Percentiles rank a stretch among this genome's conserved stretches.
Conservation (phyloP, 2,888 invertebrate species). For the Merodon equestris region DNA sequence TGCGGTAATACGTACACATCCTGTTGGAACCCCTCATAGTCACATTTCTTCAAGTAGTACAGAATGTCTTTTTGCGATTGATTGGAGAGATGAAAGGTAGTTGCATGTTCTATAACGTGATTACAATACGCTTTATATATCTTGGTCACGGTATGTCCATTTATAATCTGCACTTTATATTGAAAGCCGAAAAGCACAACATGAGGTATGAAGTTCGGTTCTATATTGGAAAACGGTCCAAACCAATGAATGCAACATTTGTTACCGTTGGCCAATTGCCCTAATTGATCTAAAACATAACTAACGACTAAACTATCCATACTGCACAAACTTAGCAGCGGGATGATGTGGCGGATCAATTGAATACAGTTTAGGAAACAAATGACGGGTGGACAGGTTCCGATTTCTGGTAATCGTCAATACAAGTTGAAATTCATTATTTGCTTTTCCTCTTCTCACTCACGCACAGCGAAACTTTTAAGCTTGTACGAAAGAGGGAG, state of each 20-base stretch:
- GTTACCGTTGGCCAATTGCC: background rate
- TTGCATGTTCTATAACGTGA: slow-evolving; percentile 18
- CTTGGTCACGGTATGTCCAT: slow-evolving; percentile 29
- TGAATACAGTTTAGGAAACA: too few species aligned
- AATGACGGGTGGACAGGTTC: too few species aligned
- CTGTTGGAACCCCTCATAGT: background rate
- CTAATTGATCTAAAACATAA: slow-evolving; percentile 19
- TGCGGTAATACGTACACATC: background rate
- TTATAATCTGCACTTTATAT: slow-evolving; percentile 13
- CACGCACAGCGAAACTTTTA: too few species aligned
- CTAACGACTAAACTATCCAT: slow-evolving; percentile 34
- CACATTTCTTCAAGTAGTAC: slow-evolving; percentile 5
- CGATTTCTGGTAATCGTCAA: too few species aligned
- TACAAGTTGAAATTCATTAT: too few species aligned
- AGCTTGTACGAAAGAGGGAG: too few species aligned
- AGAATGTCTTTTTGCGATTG: slow-evolving; percentile 30
- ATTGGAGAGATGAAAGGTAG: slow-evolving; percentile 14
- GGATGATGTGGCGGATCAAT: too few species aligned
- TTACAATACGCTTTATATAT: slow-evolving; percentile 38
- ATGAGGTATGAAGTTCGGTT: background rate
- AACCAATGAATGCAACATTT: slow-evolving; percentile 32
- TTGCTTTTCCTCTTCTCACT: too few species aligned
- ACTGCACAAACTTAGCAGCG: too few species aligned
- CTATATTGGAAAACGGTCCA: slow-evolving; percentile 33
- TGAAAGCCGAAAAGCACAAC: slow-evolving; percentile 3